Conservation (phyloP, 2,888 invertebrate species). For the Macrophya alboannulata region DNA sequence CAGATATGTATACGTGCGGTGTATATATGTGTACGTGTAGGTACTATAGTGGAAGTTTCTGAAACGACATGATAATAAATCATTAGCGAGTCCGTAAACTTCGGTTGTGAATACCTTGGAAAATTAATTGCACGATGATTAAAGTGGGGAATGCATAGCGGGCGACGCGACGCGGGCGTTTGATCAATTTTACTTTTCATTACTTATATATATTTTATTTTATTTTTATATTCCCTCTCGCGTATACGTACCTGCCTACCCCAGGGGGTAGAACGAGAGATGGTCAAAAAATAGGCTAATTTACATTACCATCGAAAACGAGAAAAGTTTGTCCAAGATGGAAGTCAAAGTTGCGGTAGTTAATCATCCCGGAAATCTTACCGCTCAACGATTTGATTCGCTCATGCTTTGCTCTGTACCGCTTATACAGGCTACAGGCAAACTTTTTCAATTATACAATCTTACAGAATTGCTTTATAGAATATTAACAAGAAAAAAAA, state of each 20-base stretch:
- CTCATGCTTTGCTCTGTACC: background rate
- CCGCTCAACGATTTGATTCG: background rate
- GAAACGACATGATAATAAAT: slow-evolving; percentile 47
- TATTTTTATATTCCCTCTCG: background rate
- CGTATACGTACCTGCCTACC: background rate
- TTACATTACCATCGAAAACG: slow-evolving; percentile 45
- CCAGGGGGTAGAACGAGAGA: background rate
- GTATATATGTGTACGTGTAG: background rate
- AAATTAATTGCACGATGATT: slow-evolving; percentile 52
- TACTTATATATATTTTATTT: slow-evolving; percentile 1
- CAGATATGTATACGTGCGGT: background rate
- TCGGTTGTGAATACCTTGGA: slow-evolving; percentile 28
- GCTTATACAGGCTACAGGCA: background rate
- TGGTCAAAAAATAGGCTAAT: slow-evolving; percentile 41
- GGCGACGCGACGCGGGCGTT: slow-evolving; percentile 29
- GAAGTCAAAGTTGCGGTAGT: slow-evolving; percentile 38
- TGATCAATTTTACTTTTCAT: slow-evolving; percentile 49
- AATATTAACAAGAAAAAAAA: background rate
- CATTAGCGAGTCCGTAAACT: slow-evolving; percentile 49
- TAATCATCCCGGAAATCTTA: slow-evolving; percentile 44
- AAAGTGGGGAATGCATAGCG: slow-evolving; percentile 31
- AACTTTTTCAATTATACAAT: slow-evolving; percentile 38
- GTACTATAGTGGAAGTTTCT: slow-evolving; percentile 24
- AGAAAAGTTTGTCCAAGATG: slow-evolving; percentile 36
- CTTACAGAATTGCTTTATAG: background rate